These are phyloP conservation scores for Chamaea fasciata DNA, from an alignment of 2,113 vertebrate genomes.

Conservation along the genomic window DNA sequence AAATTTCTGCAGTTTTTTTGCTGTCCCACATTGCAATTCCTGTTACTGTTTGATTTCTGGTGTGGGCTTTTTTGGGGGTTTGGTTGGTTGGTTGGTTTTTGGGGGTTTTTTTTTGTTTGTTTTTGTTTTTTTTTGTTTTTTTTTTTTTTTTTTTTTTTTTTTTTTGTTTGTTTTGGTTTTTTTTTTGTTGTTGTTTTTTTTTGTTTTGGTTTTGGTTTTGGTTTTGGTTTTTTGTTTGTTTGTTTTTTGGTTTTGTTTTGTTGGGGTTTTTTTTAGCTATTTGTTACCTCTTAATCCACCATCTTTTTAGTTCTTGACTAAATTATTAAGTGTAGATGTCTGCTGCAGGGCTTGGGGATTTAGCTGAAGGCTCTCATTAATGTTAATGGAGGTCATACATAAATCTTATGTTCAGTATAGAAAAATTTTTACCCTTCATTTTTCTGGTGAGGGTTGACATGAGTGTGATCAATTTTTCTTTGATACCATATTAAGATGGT, in stretches of 20 bases:
- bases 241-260: too few species aligned
- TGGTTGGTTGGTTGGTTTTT: too few species aligned
- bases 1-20: not conserved
- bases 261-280: too few species aligned
- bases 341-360: not conserved
- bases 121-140: too few species aligned
- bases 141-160: too few species aligned
- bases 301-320: not conserved
- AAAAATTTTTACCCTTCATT: not conserved
- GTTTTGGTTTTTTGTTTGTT: too few species aligned
- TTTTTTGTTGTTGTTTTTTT: too few species aligned
- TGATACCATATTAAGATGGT: not conserved
- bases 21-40: not conserved
- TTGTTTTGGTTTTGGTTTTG: too few species aligned
- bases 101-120: too few species aligned
- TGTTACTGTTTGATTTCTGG: not conserved
- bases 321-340: not conserved
- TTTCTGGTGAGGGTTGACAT: not conserved
- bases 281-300: not conserved
- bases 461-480: not conserved
- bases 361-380: not conserved
- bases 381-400: not conserved
- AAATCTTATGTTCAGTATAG: not conserved
- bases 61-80: too few species aligned
- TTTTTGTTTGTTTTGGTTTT: too few species aligned